Evolutionary conservation across 2,113 vertebrate genomes (phyloP).

Genomic region (Corythornis vintsioides): DNA sequence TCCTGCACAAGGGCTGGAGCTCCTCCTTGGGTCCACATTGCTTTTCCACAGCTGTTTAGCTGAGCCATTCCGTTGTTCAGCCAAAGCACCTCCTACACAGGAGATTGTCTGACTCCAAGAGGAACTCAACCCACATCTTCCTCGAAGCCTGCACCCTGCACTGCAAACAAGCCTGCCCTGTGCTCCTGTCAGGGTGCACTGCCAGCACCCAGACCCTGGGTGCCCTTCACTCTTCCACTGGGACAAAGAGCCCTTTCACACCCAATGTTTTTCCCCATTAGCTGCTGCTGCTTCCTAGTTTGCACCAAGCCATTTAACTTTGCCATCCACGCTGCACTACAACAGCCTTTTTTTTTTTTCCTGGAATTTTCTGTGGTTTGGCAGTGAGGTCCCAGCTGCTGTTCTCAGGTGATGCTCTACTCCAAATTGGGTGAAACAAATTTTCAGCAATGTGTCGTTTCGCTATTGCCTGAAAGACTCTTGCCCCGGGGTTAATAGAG

Average conservation of each 20-base stretch:
- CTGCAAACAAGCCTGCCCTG: not conserved
- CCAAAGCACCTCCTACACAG: not conserved
- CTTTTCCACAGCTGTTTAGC: not conserved
- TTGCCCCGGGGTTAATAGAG: no score
- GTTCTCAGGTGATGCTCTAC: not conserved
- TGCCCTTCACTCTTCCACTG: not conserved
- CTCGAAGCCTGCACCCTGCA: not conserved
- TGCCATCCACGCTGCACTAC: not conserved
- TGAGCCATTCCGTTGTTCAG: not conserved
- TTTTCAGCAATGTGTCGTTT: no score
- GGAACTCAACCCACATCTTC: not conserved
- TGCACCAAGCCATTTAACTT: not conserved
- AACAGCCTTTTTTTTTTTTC: not conserved
- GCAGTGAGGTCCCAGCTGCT: not conserved
- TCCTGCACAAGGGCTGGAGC: not conserved
- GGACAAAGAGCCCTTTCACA: conserved; percentile 52
- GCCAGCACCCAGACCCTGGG: not conserved
- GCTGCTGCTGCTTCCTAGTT: not conserved
- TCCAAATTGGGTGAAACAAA: not conserved
- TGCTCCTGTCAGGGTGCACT: not conserved
- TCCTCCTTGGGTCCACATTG: not conserved
- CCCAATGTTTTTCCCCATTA: not conserved
- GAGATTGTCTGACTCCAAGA: not conserved
- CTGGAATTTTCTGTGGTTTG: not conserved
- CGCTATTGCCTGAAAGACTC: no score